A percentile compares a stretch with the other conserved stretches of the same genome.
Conservation (phyloP, 2,113 vertebrate species). For the Lynx canadensis region DNA sequence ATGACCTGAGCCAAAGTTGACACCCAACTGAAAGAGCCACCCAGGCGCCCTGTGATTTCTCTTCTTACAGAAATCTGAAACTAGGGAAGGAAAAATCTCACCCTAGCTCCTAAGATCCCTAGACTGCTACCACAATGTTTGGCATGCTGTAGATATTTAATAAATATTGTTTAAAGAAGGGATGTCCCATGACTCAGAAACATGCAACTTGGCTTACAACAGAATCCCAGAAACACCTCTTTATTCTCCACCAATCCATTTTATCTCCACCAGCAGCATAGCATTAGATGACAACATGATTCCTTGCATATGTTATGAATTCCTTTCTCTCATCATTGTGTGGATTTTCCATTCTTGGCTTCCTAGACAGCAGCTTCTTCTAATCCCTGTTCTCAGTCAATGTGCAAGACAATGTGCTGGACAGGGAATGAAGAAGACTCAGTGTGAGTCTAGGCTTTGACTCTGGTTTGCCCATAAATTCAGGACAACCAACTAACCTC, state of each 20-base stretch:
- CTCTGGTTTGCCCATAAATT: neutral
- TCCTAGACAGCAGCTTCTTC: neutral
- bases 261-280: neutral
- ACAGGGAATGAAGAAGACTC: neutral
- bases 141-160: neutral
- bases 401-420: neutral
- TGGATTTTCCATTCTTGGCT: neutral
- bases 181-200: neutral
- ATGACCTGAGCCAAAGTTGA: too few relatives aligned
- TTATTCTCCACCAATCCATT: neutral
- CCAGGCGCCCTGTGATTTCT: neutral
- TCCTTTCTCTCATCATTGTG: neutral
- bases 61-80: neutral
- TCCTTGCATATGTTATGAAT: neutral
- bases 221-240: neutral
- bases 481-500: neutral
- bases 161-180: slow-evolving; percentile 9
- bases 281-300: neutral
- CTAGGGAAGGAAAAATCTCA: neutral
- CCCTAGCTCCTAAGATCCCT: neutral
- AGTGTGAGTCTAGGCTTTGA: neutral
- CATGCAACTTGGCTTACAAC: neutral
- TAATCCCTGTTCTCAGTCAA: neutral
- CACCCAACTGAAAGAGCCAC: too few relatives aligned
- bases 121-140: neutral